These are phyloP conservation scores for Dinomys branickii DNA, from an alignment of 2,113 vertebrate genomes.

Conservation along the genomic window DNA sequence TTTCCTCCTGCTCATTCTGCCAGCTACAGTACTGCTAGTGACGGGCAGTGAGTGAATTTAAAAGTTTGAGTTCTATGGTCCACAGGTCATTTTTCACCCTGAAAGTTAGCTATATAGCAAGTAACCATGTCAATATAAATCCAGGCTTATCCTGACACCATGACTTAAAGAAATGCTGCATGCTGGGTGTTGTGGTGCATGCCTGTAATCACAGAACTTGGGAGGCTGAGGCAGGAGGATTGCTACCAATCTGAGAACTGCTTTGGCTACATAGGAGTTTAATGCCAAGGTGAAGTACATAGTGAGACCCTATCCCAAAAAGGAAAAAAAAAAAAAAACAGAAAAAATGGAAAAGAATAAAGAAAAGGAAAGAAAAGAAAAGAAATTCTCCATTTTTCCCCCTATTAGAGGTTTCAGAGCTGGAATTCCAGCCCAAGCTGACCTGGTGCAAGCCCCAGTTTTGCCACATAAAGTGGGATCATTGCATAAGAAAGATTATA, in stretches of 20 bases:
- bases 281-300: not conserved
- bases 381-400: not conserved
- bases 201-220: not conserved
- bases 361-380: too few relatives aligned
- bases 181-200: not conserved
- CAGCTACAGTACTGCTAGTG: not conserved
- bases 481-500: not conserved
- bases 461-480: not conserved
- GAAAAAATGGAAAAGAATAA: too few relatives aligned
- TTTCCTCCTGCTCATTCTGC: not conserved
- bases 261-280: not conserved
- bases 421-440: not conserved
- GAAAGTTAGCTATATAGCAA: slow-evolving; percentile 50
- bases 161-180: slow-evolving; percentile 11
- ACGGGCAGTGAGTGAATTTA: not conserved
- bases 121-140: slow-evolving; percentile 39
- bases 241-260: not conserved
- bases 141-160: not conserved
- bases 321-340: not conserved
- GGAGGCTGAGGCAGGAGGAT: not conserved
- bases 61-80: slow-evolving; percentile 21
- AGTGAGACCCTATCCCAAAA: not conserved
- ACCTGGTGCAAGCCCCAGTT: not conserved
- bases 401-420: not conserved
- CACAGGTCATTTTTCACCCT: slow-evolving; percentile 71